Conservation (phyloP, 2,797 vertebrate genomes). For the Limnodromus scolopaceus region DNA sequence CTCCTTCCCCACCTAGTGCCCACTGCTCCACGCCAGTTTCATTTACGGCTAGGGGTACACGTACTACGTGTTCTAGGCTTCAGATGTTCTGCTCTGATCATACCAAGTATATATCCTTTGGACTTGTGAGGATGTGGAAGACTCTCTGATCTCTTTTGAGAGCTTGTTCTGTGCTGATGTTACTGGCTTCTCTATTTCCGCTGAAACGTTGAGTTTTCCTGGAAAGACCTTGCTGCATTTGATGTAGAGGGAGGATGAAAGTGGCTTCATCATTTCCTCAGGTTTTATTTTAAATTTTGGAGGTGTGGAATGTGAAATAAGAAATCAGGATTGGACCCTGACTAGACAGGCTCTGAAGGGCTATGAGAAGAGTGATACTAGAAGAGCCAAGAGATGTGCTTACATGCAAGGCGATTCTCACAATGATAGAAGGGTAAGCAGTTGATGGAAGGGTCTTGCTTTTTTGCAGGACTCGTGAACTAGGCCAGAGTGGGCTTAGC, state of each 20-base stretch:
- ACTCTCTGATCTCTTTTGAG: not conserved
- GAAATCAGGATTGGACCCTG: not conserved
- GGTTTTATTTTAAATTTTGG: not conserved
- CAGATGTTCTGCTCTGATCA: not conserved
- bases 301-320: not conserved
- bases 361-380: not conserved
- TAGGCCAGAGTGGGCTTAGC: not conserved
- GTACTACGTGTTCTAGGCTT: not conserved
- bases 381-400: not conserved
- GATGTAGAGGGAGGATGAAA: not conserved
- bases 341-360: not conserved
- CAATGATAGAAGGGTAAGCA: not conserved
- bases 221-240: not conserved
- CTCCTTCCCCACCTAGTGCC: not conserved
- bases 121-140: not conserved
- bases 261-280: not conserved
- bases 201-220: not conserved
- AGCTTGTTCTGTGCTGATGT: not conserved
- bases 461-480: not conserved
- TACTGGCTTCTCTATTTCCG: not conserved
- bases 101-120: not conserved
- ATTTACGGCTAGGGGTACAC: not conserved
- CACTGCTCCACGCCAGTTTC: not conserved
- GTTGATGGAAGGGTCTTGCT: not conserved
- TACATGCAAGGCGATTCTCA: not conserved